phyloP scores from a whole-genome alignment of 2,113 vertebrate species.

The Bambusicola thoracicus region DNA sequence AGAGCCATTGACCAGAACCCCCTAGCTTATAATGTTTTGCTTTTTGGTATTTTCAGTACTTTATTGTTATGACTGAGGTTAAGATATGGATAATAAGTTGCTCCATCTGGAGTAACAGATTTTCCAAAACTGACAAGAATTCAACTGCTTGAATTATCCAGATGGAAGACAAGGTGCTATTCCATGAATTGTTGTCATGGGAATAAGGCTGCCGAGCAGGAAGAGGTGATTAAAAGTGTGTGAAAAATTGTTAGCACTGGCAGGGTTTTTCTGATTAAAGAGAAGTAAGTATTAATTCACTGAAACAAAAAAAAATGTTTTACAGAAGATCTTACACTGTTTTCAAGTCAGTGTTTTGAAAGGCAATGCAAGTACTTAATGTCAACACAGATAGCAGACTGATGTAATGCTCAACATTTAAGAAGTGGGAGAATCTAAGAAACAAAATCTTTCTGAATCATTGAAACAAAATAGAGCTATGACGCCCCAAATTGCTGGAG shows the following conservation, averaged over 20 bases:
- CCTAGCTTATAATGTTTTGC: background rate
- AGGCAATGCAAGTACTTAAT: background rate
- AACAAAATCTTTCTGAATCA: background rate
- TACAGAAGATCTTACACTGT: background rate
- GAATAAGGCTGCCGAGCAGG: background rate
- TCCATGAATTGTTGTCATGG: background rate
- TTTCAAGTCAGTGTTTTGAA: background rate
- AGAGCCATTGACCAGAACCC: no score
- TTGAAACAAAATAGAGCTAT: background rate
- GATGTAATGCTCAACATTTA: background rate
- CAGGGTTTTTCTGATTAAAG: background rate
- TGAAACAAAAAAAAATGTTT: background rate
- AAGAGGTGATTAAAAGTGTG: background rate
- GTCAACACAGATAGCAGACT: background rate
- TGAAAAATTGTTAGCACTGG: background rate
- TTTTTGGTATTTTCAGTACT: background rate
- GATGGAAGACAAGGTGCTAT: background rate
- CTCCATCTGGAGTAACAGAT: background rate
- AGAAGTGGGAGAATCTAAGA: background rate
- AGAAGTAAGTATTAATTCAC: background rate
- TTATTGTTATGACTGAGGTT: background rate
- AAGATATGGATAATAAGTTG: background rate
- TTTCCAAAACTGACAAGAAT: background rate
- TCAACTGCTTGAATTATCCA: background rate
- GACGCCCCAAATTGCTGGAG: background rate